Evolutionary conservation across 2,888 invertebrate genomes (phyloP).

Genomic region (Charanyca ferruginea): DNA sequence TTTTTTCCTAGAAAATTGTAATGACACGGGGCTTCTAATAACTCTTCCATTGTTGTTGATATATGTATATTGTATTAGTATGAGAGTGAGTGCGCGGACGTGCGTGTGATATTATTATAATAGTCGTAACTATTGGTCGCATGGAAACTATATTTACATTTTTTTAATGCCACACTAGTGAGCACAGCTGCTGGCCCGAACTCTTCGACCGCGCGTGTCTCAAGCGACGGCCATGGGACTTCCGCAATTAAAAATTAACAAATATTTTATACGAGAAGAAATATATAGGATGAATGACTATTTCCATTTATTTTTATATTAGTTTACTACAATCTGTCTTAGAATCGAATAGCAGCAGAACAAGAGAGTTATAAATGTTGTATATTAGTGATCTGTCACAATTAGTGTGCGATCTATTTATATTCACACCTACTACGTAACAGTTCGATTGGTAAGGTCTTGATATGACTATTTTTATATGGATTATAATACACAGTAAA

Average conservation of each 20-base stretch:
- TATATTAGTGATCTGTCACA: slow-evolving; percentile 66
- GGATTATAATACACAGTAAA: slow-evolving; percentile 68
- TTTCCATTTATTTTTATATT: slow-evolving; percentile 84
- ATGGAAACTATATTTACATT: slow-evolving; percentile 73
- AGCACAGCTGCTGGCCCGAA: slow-evolving; percentile 55
- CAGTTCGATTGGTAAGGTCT: slow-evolving; percentile 65
- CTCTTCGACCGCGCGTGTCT: slow-evolving; percentile 16
- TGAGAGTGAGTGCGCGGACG: slow-evolving; percentile 73
- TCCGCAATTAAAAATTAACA: slow-evolving; percentile 34
- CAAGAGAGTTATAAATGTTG: slow-evolving; percentile 46
- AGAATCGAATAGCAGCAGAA: slow-evolving; percentile 57
- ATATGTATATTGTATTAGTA: slow-evolving; percentile 72
- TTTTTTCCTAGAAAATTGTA: slow-evolving; percentile 73
- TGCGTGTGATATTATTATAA: slow-evolving; percentile 72
- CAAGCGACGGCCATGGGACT: slow-evolving; percentile 22
- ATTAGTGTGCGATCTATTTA: slow-evolving; percentile 62
- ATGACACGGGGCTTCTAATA: slow-evolving; percentile 83
- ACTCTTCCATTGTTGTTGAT: slow-evolving; percentile 87
- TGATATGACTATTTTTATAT: slow-evolving; percentile 78
- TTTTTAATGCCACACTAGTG: slow-evolving; percentile 59
- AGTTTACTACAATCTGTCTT: slow-evolving; percentile 72
- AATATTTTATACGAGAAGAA: slow-evolving; percentile 60
- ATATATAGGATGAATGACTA: slow-evolving; percentile 46
- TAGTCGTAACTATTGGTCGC: slow-evolving; percentile 62
- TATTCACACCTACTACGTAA: slow-evolving; percentile 58